Percentiles rank a stretch among this genome's conserved stretches.
These are phyloP conservation scores for Electrona antarctica DNA, from an alignment of 2,113 vertebrate species.

Conservation along the genomic window DNA sequence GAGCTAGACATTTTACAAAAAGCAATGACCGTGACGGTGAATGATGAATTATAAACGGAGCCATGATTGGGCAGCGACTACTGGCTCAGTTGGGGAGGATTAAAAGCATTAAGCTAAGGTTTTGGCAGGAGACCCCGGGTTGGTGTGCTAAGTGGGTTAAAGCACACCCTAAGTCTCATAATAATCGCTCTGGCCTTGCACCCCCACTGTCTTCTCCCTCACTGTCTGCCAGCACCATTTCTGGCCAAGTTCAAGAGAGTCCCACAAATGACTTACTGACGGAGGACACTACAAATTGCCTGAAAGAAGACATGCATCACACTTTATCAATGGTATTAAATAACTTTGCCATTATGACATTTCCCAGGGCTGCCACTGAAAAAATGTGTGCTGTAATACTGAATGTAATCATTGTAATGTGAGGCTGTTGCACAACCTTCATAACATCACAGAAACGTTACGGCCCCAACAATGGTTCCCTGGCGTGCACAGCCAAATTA, in stretches of 20 bases:
- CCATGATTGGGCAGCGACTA: conserved; percentile 17
- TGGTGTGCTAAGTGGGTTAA: conserved; percentile 79
- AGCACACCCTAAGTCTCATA: conserved; percentile 65
- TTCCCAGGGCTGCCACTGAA: no score
- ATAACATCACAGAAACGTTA: no score
- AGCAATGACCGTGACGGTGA: background rate
- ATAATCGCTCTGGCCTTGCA: conserved; percentile 58
- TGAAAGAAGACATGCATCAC: conserved; percentile 15
- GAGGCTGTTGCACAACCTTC: no score
- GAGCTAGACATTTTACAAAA: background rate
- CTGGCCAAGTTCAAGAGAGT: conserved; percentile 36
- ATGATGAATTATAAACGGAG: no score
- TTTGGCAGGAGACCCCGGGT: conserved; percentile 73
- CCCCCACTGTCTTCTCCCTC: conserved; percentile 10
- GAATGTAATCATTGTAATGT: no score
- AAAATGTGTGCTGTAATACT: no score
- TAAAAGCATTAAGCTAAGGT: conserved; percentile 74
- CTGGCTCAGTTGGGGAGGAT: conserved; percentile 68
- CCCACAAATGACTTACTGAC: conserved; percentile 32
- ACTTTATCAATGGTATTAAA: no score
- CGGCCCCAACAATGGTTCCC: no score
- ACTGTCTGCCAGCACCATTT: conserved; percentile 55
- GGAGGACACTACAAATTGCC: conserved; percentile 21
- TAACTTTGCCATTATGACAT: no score
- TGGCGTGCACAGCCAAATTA: no score